Conservation (phyloP, 2,797 vertebrate genomes). For the Hyperoplus immaculatus region DNA sequence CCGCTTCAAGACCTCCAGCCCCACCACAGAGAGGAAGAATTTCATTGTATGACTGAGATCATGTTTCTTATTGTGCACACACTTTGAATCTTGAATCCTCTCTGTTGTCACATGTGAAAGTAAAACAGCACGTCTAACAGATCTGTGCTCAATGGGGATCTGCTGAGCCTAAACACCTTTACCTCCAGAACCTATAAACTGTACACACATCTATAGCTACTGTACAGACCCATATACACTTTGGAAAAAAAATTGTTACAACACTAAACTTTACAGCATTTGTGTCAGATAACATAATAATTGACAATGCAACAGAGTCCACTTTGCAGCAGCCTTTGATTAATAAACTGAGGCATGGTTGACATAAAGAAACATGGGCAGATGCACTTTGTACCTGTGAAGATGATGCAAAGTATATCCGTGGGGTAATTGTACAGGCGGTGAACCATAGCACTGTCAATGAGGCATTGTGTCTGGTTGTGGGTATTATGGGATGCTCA, state of each 20-base stretch:
- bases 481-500: slow-evolving; percentile 68
- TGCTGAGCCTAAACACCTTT: slow-evolving; percentile 46
- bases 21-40: too few relatives aligned
- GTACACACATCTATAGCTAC: slow-evolving; percentile 11
- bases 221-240: slow-evolving; percentile 1
- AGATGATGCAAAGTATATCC: slow-evolving; percentile 66
- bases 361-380: slow-evolving; percentile 55
- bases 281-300: background rate
- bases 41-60: too few relatives aligned
- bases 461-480: slow-evolving; percentile 74
- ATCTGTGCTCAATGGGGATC: slow-evolving; percentile 57
- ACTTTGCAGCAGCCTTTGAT: slow-evolving; percentile 52
- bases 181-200: slow-evolving; percentile 56
- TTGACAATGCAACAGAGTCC: slow-evolving; percentile 1
- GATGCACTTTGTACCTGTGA: slow-evolving; percentile 65
- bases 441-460: slow-evolving; percentile 73
- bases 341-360: slow-evolving; percentile 35
- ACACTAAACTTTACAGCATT: slow-evolving; percentile 23
- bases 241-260: background rate
- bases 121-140: slow-evolving; percentile 40
- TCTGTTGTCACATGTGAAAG: slow-evolving; percentile 60
- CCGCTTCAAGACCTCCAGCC: too few relatives aligned
- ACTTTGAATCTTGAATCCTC: background rate
- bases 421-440: slow-evolving; percentile 65
- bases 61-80: too few relatives aligned